phyloP scores from a whole-genome alignment of 1,140 invertebrate genomes.

The Drosophila lacteicornis region DNA sequence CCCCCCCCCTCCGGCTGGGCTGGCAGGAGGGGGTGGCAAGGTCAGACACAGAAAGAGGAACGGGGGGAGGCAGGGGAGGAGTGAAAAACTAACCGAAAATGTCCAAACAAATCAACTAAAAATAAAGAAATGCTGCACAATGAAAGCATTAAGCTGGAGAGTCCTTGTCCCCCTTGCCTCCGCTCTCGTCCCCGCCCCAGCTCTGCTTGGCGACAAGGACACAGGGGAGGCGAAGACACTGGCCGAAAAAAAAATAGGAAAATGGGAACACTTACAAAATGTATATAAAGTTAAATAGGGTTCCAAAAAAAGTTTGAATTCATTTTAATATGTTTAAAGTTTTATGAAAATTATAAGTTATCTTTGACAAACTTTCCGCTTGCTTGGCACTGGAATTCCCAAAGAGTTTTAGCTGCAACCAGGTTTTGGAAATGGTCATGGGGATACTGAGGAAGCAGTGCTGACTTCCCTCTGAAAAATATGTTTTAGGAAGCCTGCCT shows the following conservation, averaged over 20 bases:
- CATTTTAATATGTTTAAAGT: no score
- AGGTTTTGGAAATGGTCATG: no score
- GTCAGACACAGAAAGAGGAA: slow-evolving; percentile 33
- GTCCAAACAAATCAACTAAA: slow-evolving; percentile 76
- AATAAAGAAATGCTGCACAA: slow-evolving; percentile 74
- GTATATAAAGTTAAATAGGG: background rate
- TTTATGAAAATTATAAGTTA: no score
- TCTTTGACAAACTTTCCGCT: no score
- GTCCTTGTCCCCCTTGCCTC: slow-evolving; percentile 6
- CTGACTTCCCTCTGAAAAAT: background rate
- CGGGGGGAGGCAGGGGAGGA: background rate
- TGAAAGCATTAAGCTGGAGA: slow-evolving; percentile 68
- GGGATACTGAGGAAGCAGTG: background rate
- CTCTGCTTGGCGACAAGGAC: slow-evolving; percentile 5
- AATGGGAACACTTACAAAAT: no score
- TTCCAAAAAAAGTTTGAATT: no score
- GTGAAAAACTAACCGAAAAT: slow-evolving; percentile 59
- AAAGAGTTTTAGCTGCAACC: no score
- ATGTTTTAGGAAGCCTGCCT: no score
- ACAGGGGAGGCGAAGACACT: slow-evolving; percentile 5
- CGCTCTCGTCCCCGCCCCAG: background rate
- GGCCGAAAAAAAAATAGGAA: background rate
- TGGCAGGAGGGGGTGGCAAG: slow-evolving; percentile 36
- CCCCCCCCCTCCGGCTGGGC: background rate
- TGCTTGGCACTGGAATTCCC: no score